These are phyloP conservation scores for Diplodus sargus DNA, from an alignment of 2,797 vertebrate genomes.

Conservation along the genomic window DNA sequence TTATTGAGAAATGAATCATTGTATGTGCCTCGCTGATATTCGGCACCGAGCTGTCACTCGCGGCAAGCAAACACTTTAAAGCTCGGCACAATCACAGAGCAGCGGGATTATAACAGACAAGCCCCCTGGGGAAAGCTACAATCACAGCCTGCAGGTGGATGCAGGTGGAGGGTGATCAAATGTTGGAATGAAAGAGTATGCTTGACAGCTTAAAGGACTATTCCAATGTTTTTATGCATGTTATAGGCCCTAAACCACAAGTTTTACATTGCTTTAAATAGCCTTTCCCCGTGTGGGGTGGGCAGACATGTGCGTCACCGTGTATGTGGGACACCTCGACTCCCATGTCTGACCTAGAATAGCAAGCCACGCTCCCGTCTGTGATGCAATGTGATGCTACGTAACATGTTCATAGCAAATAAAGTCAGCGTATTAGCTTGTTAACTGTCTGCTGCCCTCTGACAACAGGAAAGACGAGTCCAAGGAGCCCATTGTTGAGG, in stretches of 20 bases:
- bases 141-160: slow-evolving; percentile 38
- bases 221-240: neutral
- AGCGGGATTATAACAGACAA: slow-evolving; percentile 22
- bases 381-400: neutral
- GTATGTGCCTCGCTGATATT: slow-evolving; percentile 15
- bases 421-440: neutral
- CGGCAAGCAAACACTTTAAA: slow-evolving; percentile 41
- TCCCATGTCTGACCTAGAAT: neutral
- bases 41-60: slow-evolving; percentile 35
- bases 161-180: slow-evolving; percentile 48
- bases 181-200: slow-evolving; percentile 15
- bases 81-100: slow-evolving; percentile 43
- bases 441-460: neutral
- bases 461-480: slow-evolving; percentile 95
- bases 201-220: slow-evolving; percentile 9
- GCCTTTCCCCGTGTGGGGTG: neutral
- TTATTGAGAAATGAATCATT: slow-evolving; percentile 10
- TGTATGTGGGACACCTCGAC: neutral
- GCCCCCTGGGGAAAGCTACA: slow-evolving; percentile 14
- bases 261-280: neutral
- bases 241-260: neutral
- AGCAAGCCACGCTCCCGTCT: neutral
- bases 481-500: slow-evolving; percentile 98
- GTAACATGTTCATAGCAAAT: neutral
- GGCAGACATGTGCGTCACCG: neutral